Conservation (phyloP, 2,797 vertebrate species). For the Aselliscus stoliczkanus region DNA sequence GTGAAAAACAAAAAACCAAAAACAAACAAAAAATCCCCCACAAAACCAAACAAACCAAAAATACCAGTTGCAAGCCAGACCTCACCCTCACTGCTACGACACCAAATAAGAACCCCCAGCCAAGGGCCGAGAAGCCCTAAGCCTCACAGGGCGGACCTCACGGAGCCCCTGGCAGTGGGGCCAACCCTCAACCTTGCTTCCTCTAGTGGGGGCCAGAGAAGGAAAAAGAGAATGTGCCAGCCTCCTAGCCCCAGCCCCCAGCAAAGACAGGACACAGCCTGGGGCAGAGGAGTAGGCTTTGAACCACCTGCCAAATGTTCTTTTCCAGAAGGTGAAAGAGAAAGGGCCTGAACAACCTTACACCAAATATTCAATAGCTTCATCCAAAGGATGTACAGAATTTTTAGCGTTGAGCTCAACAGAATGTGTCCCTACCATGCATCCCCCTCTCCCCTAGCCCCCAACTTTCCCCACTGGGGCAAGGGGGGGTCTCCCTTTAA, state of each 20-base stretch:
- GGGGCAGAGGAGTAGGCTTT: conserved; percentile 59
- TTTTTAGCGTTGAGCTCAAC: conserved; percentile 76
- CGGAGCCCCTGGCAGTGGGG: conserved; percentile 25
- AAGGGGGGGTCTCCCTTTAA: conserved; percentile 62
- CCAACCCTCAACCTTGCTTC: conserved; percentile 33
- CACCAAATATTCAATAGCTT: conserved; percentile 96
- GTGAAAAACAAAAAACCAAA: conserved; percentile 50
- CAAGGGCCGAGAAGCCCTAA: conserved; percentile 14
- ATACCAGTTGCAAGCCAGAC: conserved; percentile 67
- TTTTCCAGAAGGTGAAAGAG: conserved; percentile 82
- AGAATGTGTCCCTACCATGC: conserved; percentile 74
- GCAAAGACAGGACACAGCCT: conserved; percentile 45
- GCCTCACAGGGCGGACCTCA: conserved; percentile 40
- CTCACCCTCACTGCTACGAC: conserved; percentile 62
- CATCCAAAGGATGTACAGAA: conserved; percentile 95
- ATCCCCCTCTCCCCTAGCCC: conserved; percentile 9
- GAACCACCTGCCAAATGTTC: conserved; percentile 62
- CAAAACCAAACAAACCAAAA: conserved; percentile 68
- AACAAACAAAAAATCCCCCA: not conserved
- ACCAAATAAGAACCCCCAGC: conserved; percentile 62
- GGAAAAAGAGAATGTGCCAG: conserved; percentile 60
- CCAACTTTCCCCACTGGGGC: conserved; percentile 31
- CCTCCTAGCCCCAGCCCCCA: conserved; percentile 4
- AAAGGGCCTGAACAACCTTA: conserved; percentile 85
- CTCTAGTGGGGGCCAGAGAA: not conserved